Base-by-base conservation (phyloP, 2,888 invertebrate genomes). In the Nymphalis c-album region DNA sequence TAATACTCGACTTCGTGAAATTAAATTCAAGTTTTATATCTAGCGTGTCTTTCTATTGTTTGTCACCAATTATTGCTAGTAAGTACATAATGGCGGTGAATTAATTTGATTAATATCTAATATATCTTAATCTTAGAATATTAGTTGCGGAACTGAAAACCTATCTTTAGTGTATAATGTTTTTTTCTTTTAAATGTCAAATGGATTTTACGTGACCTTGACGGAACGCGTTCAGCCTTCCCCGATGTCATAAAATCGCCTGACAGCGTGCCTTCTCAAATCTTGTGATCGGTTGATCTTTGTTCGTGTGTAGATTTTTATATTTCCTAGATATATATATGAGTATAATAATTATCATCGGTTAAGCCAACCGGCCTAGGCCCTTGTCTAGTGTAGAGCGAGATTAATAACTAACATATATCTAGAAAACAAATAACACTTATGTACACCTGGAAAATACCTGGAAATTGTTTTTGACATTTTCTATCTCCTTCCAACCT, bases 271-370 rank as follows among this genome's bases (percentile, higher is more conserved):
- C 61, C 69, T 67, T 48, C 26, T 55, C 17, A n/a, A 55, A 7
- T 31, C 7, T 31, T 48, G 64, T 60, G 55, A 40, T 18, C 22
- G 10, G 22, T 63, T 60, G 50, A 16, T 57, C 53, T 22, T 61
- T 70, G 63, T 67, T 58, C 40, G 40, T 64, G 51, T 45, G 70
- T 74, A 76, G 74, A 74, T 75, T 76, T 74, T 75, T 74, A 75
- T 75, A 75, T 75, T 67, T 70, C 71, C 63, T 75, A 72, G 61
- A 13, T 40, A 40, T 40, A 40, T 40, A 4, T 40, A 6, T 31
- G 6, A 31, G 6, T 31, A 31, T 31, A 31, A 31, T 31, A 31
- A 31, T 31, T 31, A 6, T 31, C 26, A 31, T 31, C 26, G 6
- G 26, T 6, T 0, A 31, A 31, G 6, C 26, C 26, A 26, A 26